These are phyloP conservation scores for Poecilia velifera DNA, from an alignment of 2,797 vertebrate species.

Conservation along the genomic window DNA sequence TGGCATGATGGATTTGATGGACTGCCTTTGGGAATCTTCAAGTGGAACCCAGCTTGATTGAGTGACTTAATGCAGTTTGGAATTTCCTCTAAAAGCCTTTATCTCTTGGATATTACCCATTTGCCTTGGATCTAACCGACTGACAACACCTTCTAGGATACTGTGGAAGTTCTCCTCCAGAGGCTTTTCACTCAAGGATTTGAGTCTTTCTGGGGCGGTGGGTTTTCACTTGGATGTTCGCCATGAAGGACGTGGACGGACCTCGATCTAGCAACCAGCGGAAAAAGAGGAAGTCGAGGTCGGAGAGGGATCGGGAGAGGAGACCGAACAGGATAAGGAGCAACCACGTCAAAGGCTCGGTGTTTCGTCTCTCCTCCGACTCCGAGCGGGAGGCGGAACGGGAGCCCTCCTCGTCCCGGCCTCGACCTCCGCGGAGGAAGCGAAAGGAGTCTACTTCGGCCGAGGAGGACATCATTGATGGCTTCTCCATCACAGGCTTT, in stretches of 20 bases:
- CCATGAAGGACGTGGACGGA: constrained; percentile 89
- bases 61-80: constrained; percentile 33
- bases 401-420: constrained; percentile 87
- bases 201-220: constrained; percentile 39
- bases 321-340: constrained; percentile 81
- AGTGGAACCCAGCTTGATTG: constrained; percentile 56
- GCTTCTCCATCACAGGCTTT: constrained; percentile 93
- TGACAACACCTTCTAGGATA: constrained; percentile 81
- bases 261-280: constrained; percentile 88
- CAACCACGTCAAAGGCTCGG: constrained; percentile 75
- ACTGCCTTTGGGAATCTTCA: constrained; percentile 62
- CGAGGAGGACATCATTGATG: constrained; percentile 97
- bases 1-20: constrained; percentile 68
- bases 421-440: constrained; percentile 90
- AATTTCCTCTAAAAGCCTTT: constrained; percentile 49
- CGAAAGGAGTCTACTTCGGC: constrained; percentile 91
- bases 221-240: constrained; percentile 68
- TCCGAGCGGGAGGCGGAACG: constrained; percentile 90
- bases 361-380: constrained; percentile 85
- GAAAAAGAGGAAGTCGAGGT: constrained; percentile 92
- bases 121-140: constrained; percentile 78
- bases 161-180: constrained; percentile 74
- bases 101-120: constrained; percentile 80
- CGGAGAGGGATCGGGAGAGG: constrained; percentile 87
- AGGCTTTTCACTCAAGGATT: constrained; percentile 60